Evolutionary conservation across 2,888 invertebrate genomes (phyloP).

Genomic region (Cantharis lateralis): DNA sequence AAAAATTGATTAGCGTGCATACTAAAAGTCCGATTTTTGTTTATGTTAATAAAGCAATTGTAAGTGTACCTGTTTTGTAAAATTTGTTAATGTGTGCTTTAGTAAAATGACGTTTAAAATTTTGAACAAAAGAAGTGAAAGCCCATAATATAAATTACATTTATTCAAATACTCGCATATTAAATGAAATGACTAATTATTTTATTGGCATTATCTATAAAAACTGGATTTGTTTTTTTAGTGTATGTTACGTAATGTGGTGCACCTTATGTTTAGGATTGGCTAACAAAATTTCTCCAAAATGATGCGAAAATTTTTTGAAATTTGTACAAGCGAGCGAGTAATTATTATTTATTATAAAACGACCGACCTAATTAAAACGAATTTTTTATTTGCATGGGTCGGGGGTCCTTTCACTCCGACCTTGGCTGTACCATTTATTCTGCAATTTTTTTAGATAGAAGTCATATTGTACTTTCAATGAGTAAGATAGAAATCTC

Average conservation of each 20-base stretch:
- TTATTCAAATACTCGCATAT: not conserved
- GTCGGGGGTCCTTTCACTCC: slow-evolving; percentile 41
- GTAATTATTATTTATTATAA: slow-evolving; percentile 8
- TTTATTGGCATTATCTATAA: not conserved
- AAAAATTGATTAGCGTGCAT: not conserved
- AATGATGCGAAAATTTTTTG: slow-evolving; percentile 2
- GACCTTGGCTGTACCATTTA: slow-evolving; percentile 41
- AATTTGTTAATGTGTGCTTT: not conserved
- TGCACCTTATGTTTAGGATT: not conserved
- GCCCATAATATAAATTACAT: not conserved
- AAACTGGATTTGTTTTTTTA: slow-evolving; percentile 3
- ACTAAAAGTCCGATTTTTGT: not conserved
- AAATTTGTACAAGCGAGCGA: not conserved
- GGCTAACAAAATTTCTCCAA: slow-evolving; percentile 16
- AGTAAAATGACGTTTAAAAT: not conserved
- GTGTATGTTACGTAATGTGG: not conserved
- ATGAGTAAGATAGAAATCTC: not conserved
- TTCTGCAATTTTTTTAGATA: slow-evolving; percentile 17
- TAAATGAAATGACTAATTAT: not conserved
- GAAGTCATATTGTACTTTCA: not conserved
- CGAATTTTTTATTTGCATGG: slow-evolving; percentile 28
- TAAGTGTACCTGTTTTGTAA: not conserved
- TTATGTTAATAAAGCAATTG: not conserved
- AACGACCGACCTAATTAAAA: slow-evolving; percentile 3
- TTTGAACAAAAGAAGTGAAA: not conserved